Conservation (phyloP, 2,113 vertebrate species). For the Tursiops truncatus region DNA sequence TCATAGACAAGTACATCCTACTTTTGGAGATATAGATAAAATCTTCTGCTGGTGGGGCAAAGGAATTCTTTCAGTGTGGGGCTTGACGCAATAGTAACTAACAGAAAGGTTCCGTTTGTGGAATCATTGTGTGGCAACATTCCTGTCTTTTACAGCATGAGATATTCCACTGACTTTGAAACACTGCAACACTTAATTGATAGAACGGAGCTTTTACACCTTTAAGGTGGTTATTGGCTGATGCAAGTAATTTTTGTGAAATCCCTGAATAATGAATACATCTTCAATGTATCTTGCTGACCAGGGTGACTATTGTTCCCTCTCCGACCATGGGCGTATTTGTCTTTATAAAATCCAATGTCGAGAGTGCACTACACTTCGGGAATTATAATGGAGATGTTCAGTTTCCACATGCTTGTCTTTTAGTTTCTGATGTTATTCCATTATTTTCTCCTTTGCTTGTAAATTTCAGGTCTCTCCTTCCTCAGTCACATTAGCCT, state of each 20-base stretch:
- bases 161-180: not conserved
- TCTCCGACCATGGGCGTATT: not conserved
- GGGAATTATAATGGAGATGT: not conserved
- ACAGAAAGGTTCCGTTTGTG: not conserved
- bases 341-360: slow-evolving; percentile 52
- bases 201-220: slow-evolving; percentile 39
- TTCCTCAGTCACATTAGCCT: not conserved
- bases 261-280: not conserved
- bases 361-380: not conserved
- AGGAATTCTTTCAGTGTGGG: not conserved
- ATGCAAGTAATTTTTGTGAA: slow-evolving; percentile 32
- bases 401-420: not conserved
- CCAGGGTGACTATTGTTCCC: not conserved
- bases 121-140: not conserved
- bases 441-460: slow-evolving; percentile 29
- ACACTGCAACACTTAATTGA: not conserved
- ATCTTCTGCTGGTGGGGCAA: not conserved
- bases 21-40: not conserved
- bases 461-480: slow-evolving; percentile 52
- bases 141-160: not conserved
- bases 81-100: not conserved
- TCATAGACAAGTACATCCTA: slow-evolving; percentile 25
- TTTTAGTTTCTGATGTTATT: slow-evolving; percentile 43
- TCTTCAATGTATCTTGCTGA: not conserved
- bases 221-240: not conserved